phyloP scores from a whole-genome alignment of 1,140 invertebrate genomes.

The Bathynomus jamesi region DNA sequence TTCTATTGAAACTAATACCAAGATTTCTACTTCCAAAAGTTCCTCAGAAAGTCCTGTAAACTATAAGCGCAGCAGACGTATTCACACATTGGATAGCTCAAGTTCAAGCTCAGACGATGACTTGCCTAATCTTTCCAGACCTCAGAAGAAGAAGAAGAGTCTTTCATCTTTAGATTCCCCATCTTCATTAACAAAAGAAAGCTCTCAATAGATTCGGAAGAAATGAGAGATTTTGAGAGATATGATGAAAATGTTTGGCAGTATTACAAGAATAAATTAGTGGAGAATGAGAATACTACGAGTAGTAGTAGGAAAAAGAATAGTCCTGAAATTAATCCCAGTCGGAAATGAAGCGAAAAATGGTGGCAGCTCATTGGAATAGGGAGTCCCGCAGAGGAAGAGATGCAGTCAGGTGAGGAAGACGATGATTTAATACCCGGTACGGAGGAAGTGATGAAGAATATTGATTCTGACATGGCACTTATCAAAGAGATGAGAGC shows the following conservation, averaged over 20 bases:
- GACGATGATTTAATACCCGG: slow-evolving; percentile 14
- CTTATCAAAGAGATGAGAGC: neutral
- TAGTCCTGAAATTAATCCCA: too few relatives aligned
- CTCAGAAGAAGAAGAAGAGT: neutral
- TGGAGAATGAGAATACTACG: neutral
- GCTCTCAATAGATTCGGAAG: neutral
- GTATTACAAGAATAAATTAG: neutral
- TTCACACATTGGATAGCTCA: neutral
- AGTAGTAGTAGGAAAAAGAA: neutral
- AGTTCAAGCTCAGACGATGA: neutral
- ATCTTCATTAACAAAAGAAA: neutral
- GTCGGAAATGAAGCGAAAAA: too few relatives aligned
- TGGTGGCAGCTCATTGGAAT: too few relatives aligned
- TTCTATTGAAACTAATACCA: too few relatives aligned
- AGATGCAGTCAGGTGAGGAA: too few relatives aligned
- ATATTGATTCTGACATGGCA: slow-evolving; percentile 2
- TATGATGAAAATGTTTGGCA: neutral
- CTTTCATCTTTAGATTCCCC: neutral
- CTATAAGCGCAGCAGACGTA: neutral
- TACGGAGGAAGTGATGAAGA: slow-evolving; percentile 12
- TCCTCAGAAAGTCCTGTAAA: neutral
- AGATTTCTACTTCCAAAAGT: neutral
- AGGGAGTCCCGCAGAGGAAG: too few relatives aligned
- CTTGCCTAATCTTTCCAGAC: neutral
- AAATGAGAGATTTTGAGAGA: neutral